Evolutionary conservation across 2,113 vertebrate genomes (phyloP).

Genomic region (Eptesicus fuscus): DNA sequence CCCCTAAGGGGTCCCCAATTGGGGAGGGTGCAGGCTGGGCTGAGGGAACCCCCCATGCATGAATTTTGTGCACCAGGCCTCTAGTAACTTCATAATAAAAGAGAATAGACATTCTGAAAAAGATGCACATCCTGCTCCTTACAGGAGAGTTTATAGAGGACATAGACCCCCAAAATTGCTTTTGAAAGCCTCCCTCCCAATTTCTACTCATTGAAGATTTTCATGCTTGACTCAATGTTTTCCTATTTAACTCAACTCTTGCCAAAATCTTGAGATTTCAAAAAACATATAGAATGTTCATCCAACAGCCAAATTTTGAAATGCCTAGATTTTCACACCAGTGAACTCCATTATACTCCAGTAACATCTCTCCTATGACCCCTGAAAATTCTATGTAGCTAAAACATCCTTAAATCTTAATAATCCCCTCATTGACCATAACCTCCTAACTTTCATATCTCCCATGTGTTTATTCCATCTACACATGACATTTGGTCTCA

Average conservation of each 20-base stretch:
- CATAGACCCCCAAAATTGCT: neutral
- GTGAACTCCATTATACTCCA: neutral
- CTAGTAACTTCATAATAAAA: neutral
- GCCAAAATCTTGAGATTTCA: neutral
- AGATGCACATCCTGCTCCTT: neutral
- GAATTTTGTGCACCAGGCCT: too few relatives aligned
- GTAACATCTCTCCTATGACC: neutral
- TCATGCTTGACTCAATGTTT: neutral
- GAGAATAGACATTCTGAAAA: neutral
- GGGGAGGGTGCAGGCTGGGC: too few relatives aligned
- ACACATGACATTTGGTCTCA: neutral
- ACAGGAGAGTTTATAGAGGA: neutral
- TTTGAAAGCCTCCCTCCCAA: neutral
- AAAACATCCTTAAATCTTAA: neutral
- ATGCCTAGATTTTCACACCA: neutral
- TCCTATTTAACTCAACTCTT: neutral
- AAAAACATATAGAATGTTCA: neutral
- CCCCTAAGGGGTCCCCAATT: too few relatives aligned
- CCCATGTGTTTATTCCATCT: neutral
- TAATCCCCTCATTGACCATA: neutral
- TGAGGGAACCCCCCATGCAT: too few relatives aligned
- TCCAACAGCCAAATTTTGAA: neutral
- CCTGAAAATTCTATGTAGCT: neutral
- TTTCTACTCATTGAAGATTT: neutral
- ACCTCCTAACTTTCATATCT: neutral